phyloP scores from a whole-genome alignment of 2,797 vertebrate species.

The Peromyscus aztecus region DNA sequence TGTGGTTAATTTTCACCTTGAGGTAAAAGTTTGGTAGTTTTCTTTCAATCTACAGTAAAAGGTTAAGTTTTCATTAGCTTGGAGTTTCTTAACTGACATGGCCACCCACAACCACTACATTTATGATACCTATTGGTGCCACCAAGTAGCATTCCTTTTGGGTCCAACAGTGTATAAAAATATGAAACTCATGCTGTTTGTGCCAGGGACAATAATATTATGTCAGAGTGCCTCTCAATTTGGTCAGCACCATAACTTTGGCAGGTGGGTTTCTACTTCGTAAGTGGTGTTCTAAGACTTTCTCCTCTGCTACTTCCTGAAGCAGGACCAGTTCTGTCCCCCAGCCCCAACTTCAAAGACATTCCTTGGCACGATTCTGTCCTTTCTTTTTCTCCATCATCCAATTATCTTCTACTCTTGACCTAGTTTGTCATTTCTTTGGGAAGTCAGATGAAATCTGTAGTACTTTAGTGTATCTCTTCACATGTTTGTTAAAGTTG shows the following conservation, averaged over 20 bases:
- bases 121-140: not conserved
- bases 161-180: not conserved
- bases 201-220: not conserved
- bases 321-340: not conserved
- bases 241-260: not conserved
- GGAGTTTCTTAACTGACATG: not conserved
- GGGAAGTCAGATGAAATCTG: constrained; percentile 6
- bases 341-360: not conserved
- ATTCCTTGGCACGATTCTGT: not conserved
- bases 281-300: not conserved
- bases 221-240: not conserved
- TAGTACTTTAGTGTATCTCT: not conserved
- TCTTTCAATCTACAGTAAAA: not conserved
- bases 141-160: not conserved
- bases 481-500: constrained; percentile 5
- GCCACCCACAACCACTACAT: not conserved
- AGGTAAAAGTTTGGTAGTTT: not conserved
- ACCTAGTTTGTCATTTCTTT: constrained; percentile 47
- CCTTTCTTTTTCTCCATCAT: not conserved
- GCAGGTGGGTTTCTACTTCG: not conserved
- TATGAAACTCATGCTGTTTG: no score
- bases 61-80: not conserved
- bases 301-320: not conserved
- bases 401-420: constrained; percentile 42
- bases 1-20: not conserved